Percentiles rank a stretch among this genome's conserved stretches.
These are phyloP conservation scores for Drosophila yakuba DNA, from an alignment of 1,140 invertebrate genomes.

Conservation along the genomic window DNA sequence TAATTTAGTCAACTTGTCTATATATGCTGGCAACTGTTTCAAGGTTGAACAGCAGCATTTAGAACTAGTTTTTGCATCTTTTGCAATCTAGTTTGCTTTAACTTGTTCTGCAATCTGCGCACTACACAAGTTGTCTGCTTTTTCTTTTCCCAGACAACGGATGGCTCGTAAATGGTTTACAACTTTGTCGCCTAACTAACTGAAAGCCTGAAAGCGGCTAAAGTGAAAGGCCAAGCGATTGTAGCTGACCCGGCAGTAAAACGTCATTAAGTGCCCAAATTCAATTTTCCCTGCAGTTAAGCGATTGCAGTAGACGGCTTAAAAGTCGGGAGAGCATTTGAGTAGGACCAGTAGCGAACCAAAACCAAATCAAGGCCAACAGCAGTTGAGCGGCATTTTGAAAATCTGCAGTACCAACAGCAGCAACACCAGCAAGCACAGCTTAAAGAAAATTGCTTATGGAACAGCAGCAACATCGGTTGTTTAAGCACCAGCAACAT, in stretches of 20 bases:
- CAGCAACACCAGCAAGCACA: slow-evolving; percentile 14
- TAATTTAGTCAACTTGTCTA: slow-evolving; percentile 10
- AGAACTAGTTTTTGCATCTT: slow-evolving; percentile 29
- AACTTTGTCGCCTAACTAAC: slow-evolving; percentile 72
- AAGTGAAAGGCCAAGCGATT: slow-evolving; percentile 52
- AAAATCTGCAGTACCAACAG: slow-evolving; percentile 6
- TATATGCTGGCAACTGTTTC: slow-evolving; percentile 4
- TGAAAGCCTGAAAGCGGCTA: slow-evolving; percentile 48
- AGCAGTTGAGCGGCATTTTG: slow-evolving; percentile 4
- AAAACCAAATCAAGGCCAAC: slow-evolving; percentile 20
- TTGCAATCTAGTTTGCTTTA: slow-evolving; percentile 28
- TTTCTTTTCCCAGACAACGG: slow-evolving; percentile 20
- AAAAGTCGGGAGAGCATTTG: slow-evolving; percentile 30
- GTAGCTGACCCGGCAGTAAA: slow-evolving; percentile 23
- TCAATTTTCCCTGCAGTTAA: slow-evolving; percentile 74
- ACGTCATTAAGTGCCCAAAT: slow-evolving; percentile 67
- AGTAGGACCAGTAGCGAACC: slow-evolving; percentile 19
- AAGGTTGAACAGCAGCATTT: slow-evolving; percentile 23
- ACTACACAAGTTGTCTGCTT: slow-evolving; percentile 63
- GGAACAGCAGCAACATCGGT: slow-evolving; percentile 31
- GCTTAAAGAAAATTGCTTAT: slow-evolving; percentile 30
- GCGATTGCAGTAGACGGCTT: slow-evolving; percentile 42
- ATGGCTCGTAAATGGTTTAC: slow-evolving; percentile 62
- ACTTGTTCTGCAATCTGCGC: slow-evolving; percentile 55
- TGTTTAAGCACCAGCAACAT: slow-evolving; percentile 34